Percentiles rank a stretch among this genome's conserved stretches.
Evolutionary conservation across 2,888 invertebrate species (phyloP).

Genomic region (Luperina nickerlii): DNA sequence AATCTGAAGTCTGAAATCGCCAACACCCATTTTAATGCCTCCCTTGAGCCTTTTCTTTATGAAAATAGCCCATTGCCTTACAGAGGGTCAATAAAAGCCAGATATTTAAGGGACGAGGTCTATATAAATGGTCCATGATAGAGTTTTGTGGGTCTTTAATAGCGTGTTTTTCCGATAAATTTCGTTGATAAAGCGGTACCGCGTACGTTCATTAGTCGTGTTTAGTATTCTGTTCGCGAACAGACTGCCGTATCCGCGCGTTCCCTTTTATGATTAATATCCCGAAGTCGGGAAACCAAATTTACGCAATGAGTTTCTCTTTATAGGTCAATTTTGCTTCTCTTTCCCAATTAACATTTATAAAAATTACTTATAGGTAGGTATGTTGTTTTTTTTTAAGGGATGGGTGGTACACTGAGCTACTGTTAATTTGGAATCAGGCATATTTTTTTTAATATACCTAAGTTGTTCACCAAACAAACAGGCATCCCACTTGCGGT

Average conservation of each 20-base stretch:
- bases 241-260: conserved; percentile 16
- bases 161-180: conserved; percentile 32
- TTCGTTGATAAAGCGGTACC: conserved; percentile 19
- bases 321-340: background rate
- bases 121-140: background rate
- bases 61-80: background rate
- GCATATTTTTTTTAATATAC: too few relatives aligned
- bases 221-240: conserved; percentile 41
- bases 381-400: too few relatives aligned
- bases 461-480: too few relatives aligned
- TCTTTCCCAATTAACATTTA: background rate
- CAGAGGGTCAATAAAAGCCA: background rate
- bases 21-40: background rate
- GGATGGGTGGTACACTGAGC: background rate
- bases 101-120: background rate
- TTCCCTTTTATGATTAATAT: conserved; percentile 40
- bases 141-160: background rate
- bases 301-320: background rate
- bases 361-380: too few relatives aligned
- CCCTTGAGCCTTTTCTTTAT: background rate
- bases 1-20: background rate
- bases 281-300: conserved; percentile 3
- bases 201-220: conserved; percentile 38
- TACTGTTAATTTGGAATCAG: background rate
- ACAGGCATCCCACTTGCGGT: too few relatives aligned